Evolutionary conservation across 1,140 invertebrate species (phyloP).

Genomic region (Cephus cinctus): DNA sequence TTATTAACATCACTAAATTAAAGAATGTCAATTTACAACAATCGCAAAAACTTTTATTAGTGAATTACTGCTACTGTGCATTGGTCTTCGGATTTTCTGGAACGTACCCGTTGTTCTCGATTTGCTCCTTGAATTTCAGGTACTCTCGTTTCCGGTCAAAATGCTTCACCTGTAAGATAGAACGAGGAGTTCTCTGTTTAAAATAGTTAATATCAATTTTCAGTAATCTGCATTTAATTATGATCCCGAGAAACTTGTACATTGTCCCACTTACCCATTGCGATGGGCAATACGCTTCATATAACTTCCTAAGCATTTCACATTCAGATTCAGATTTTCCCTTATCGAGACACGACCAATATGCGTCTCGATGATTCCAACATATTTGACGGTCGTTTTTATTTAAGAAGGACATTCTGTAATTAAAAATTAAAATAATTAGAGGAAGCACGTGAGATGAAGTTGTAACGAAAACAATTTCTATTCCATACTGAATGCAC

Average conservation of each 20-base stretch:
- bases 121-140: constrained; percentile 83
- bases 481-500: too few species aligned
- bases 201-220: too few species aligned
- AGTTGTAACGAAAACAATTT: too few species aligned
- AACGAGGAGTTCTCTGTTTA: too few species aligned
- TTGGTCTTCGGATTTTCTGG: constrained; percentile 48
- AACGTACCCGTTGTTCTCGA: constrained; percentile 83
- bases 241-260: too few species aligned
- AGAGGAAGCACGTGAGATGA: too few species aligned
- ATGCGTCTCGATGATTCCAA: constrained; percentile 81
- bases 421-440: constrained; percentile 21
- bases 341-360: constrained; percentile 87
- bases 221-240: too few species aligned
- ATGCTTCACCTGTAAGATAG: constrained; percentile 74
- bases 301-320: constrained; percentile 69
- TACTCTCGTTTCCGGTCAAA: constrained; percentile 89
- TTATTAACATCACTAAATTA: constrained; percentile 11
- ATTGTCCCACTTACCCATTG: constrained; percentile 68
- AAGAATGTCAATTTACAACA: constrained; percentile 12
- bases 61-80: constrained; percentile 5
- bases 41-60: constrained; percentile 15
- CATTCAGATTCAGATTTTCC: constrained; percentile 65
- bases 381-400: constrained; percentile 80
- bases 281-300: constrained; percentile 79
- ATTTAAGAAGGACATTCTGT: constrained; percentile 78